Evolutionary conservation across 2,888 invertebrate genomes (phyloP).

Genomic region (Norana najaformis): DNA sequence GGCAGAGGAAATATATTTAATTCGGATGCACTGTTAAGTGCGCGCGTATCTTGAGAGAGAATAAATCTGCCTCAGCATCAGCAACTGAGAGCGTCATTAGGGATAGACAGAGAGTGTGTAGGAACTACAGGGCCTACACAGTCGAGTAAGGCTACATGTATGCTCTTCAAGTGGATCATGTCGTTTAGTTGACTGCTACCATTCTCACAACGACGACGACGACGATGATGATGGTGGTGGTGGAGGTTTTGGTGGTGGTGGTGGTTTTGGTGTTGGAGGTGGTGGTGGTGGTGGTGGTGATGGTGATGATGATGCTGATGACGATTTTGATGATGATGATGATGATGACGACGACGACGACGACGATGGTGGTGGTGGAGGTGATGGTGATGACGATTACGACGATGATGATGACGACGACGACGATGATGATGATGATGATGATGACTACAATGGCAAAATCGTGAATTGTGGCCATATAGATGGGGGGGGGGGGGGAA

Average conservation of each 20-base stretch:
- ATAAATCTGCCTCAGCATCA: too few species aligned
- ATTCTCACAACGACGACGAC: not conserved
- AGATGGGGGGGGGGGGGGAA: too few species aligned
- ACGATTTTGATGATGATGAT: conserved; percentile 7
- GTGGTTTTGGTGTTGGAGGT: conserved; percentile 22
- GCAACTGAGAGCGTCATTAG: too few species aligned
- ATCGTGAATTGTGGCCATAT: too few species aligned
- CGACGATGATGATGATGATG: not conserved
- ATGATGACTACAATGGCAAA: not conserved
- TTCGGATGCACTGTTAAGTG: too few species aligned
- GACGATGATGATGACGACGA: not conserved
- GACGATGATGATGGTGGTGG: conserved; percentile 18
- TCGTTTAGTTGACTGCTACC: not conserved
- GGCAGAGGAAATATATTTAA: too few species aligned
- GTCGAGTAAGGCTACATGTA: too few species aligned
- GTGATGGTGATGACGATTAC: not conserved
- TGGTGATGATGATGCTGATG: conserved; percentile 10
- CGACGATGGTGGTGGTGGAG: not conserved
- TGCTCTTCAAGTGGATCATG: too few species aligned
- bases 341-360: not conserved
- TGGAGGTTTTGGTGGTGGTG: conserved; percentile 25
- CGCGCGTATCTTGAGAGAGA: too few species aligned
- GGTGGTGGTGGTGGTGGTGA: conserved; percentile 19
- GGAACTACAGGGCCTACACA: too few species aligned
- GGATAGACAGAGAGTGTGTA: too few species aligned